Conservation (phyloP, 2,113 vertebrate species). For the Vulpes ferrilata region DNA sequence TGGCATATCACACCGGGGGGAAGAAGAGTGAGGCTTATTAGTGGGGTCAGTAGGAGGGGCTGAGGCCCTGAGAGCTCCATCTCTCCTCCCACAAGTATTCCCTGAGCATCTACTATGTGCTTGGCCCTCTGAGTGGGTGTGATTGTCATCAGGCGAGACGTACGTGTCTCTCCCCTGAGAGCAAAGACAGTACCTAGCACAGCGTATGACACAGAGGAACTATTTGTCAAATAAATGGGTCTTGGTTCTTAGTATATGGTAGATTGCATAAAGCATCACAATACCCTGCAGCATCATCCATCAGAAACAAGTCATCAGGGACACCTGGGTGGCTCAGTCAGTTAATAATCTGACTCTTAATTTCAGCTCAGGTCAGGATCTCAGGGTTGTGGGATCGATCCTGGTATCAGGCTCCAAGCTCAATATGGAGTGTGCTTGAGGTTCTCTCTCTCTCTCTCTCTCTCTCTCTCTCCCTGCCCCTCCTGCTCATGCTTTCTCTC, state of each 20-base stretch:
- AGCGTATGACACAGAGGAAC: background rate
- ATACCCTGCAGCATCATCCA: background rate
- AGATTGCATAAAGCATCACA: accelerated
- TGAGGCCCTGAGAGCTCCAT: accelerated
- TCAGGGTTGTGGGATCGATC: background rate
- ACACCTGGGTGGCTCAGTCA: too few species aligned
- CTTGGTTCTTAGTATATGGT: accelerated
- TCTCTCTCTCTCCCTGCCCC: background rate
- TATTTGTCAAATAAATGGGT: background rate
- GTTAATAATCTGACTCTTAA: background rate
- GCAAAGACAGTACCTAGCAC: background rate
- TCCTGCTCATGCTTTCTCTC: background rate
- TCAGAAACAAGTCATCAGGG: background rate
- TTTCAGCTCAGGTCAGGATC: background rate
- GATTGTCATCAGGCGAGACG: background rate
- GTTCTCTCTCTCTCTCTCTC: too few species aligned
- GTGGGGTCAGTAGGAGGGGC: background rate
- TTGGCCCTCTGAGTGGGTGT: background rate
- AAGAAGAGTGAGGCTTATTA: background rate
- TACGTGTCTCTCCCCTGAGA: background rate
- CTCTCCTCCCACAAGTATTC: background rate
- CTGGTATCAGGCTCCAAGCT: background rate
- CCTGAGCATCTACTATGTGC: background rate
- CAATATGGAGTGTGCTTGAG: background rate
- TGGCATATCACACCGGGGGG: accelerated